Evolutionary conservation across 2,113 vertebrate genomes (phyloP).

Genomic region (Parus major): DNA sequence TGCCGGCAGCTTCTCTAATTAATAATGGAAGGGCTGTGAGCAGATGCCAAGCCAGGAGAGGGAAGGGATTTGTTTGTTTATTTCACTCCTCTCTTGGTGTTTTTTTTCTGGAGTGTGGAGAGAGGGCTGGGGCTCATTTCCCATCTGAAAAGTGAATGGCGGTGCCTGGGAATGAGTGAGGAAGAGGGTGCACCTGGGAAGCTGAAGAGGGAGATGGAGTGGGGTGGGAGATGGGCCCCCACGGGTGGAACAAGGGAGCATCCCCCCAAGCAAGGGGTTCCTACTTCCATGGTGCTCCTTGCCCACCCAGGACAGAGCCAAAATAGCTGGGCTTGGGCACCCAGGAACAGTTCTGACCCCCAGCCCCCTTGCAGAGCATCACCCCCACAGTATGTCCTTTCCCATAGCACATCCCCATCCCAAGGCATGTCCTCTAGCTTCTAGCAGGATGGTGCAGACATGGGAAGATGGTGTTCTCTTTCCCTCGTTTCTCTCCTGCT

Average conservation of each 20-base stretch:
- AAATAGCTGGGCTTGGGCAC: background rate
- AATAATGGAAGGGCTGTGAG: conserved; percentile 59
- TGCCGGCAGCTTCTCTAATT: conserved; percentile 60
- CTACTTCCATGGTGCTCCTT: fast-evolving
- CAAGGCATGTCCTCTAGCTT: background rate
- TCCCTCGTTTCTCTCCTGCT: background rate
- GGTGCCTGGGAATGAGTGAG: background rate
- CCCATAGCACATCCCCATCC: background rate
- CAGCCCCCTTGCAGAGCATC: background rate
- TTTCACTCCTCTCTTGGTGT: background rate
- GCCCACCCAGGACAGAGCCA: background rate
- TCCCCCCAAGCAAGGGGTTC: background rate
- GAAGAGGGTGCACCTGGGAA: background rate
- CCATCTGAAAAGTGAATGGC: background rate
- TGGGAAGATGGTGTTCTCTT: background rate
- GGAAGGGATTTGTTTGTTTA: conserved; percentile 63
- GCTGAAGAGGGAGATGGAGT: background rate
- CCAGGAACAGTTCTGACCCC: background rate
- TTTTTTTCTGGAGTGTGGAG: background rate
- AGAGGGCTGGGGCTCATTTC: background rate
- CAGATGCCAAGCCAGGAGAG: conserved; percentile 63
- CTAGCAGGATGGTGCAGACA: background rate
- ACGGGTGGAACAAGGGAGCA: background rate
- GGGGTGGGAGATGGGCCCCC: background rate
- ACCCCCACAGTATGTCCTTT: background rate